Base-by-base conservation (phyloP, 2,888 invertebrate genomes). In the Neria commutata region DNA sequence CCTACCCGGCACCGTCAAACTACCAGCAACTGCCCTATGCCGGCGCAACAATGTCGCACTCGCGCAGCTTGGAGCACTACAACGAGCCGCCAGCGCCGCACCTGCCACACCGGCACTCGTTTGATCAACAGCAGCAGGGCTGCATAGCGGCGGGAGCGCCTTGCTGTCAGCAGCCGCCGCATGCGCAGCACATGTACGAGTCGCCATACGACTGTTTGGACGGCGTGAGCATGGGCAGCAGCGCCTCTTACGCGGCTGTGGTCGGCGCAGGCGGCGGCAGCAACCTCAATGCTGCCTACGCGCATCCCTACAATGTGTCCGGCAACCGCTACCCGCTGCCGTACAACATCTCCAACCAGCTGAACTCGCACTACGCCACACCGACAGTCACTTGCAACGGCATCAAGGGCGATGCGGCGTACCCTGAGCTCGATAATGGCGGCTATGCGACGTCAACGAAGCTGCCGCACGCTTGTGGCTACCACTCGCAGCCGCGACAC, bases 271-370 rank as follows among this genome's bases (percentile, higher is more conserved):
- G 55, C 37, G 67, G 65, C 23, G 4, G 19, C 8, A n/a, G 34
- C 21, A 34, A 40, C 10, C 40, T 49, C 8, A 63, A 55, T 23
- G 34, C 64, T 5, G 67, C 73, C 10, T 74, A 73, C 42, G 66
- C 69, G 29, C 74, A 78, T 56, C 77, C 75, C 0, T 82, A 82
- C 54, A 81, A 81, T 73, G 79, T 79, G 2, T 79, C 81, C 1
- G 80, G 81, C 1, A 81, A 81, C 71, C 77, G 82, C 2, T 78
- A 76, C 70, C 82, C 82, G 3, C 68, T 82, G 25, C 82, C 82
- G 23, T 75, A 73, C 42, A 81, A 77, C 61, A 78, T 81, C 47
- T 80, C 82, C 29, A 77, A 71, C 63, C 81, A 81, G 50, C 65
- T 81, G 2, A 79, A 75, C 52, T 67, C 73, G 2, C 73, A 73